A percentile compares a stretch with the other conserved stretches of the same genome.
phyloP scores from a whole-genome alignment of 2,888 invertebrate species.

The Diabrotica balteata region DNA sequence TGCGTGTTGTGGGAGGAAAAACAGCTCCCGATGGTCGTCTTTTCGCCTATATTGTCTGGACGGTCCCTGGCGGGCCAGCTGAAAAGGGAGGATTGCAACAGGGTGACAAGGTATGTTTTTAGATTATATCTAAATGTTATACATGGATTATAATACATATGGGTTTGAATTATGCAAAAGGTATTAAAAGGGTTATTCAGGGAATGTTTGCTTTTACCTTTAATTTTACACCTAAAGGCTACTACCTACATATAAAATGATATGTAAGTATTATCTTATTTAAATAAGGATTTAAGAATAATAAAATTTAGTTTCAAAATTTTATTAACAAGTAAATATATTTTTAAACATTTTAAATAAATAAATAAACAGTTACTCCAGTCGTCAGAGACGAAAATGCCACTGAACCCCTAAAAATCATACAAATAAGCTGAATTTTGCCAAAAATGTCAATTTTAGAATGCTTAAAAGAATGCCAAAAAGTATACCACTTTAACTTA shows the following conservation, averaged over 20 bases:
- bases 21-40: slow-evolving; percentile 84
- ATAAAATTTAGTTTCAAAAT: background rate
- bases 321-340: too few relatives aligned
- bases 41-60: slow-evolving; percentile 91
- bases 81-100: slow-evolving; percentile 87
- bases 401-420: too few relatives aligned
- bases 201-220: slow-evolving; percentile 5
- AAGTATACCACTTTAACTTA: too few relatives aligned
- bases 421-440: too few relatives aligned
- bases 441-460: too few relatives aligned
- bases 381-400: too few relatives aligned
- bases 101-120: slow-evolving; percentile 72
- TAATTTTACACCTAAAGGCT: background rate
- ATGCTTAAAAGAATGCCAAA: too few relatives aligned
- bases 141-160: background rate
- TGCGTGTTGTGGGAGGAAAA: slow-evolving; percentile 94
- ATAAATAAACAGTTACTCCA: too few relatives aligned
- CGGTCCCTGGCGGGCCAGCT: slow-evolving; percentile 90
- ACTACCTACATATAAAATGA: background rate
- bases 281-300: background rate
- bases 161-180: background rate
- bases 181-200: background rate
- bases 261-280: background rate
- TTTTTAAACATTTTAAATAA: too few relatives aligned
- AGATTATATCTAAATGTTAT: background rate